phyloP scores from a whole-genome alignment of 2,797 vertebrate species.

The Eulemur rubriventer region DNA sequence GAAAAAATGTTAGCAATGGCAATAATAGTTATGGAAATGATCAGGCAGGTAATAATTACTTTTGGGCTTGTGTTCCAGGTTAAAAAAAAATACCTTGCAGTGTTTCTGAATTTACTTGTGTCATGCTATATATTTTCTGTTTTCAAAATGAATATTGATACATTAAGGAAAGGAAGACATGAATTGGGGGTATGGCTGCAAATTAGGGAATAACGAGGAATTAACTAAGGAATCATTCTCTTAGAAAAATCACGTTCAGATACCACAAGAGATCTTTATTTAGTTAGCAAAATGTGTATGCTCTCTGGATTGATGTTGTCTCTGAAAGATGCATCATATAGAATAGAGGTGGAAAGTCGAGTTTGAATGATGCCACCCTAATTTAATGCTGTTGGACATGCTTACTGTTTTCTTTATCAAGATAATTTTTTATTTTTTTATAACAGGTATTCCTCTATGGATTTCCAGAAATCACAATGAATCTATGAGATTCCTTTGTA shows the following conservation, averaged over 20 bases:
- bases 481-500: neutral
- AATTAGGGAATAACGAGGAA: neutral
- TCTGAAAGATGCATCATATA: neutral
- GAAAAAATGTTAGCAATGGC: neutral
- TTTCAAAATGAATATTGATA: neutral
- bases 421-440: neutral
- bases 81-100: neutral
- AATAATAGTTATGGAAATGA: neutral
- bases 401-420: conserved; percentile 22
- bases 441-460: neutral
- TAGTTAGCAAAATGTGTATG: neutral
- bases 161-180: neutral
- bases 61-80: neutral
- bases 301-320: neutral
- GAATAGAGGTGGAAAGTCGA: neutral
- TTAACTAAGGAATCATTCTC: neutral
- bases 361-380: neutral
- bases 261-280: neutral
- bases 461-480: neutral
- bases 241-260: conserved; percentile 2
- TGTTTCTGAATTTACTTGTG: conserved; percentile 33
- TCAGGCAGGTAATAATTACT: neutral
- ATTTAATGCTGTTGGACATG: neutral
- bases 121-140: neutral
- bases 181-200: neutral